Evolutionary conservation across 2,797 vertebrate genomes (phyloP), one percentile per base, ranked within the genome.

Genomic region (Antennarius maculatus): DNA sequence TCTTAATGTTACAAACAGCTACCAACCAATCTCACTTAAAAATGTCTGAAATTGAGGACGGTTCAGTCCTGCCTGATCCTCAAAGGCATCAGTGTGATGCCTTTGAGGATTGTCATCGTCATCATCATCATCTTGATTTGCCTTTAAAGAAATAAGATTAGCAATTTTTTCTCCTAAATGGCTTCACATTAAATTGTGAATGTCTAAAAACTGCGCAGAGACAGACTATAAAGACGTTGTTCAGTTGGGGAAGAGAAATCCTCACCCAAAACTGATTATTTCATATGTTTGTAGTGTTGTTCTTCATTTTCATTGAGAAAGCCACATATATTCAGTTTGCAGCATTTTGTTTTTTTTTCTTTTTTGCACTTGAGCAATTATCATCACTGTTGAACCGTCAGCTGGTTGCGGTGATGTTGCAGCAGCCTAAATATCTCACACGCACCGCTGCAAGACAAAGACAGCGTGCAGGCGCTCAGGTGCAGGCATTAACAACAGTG

Each of bases 401-500:
- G 49, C 11, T 11, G 42, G 54, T 56, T 23, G 54, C 37, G 9
- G 18, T 49, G 49, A 34, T 28, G 54, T 69, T 18, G 28, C 39
- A 3, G 68, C 64, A 65, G 53, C 14, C 53, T 39, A 4, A 80
- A 83, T 66, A 57, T 74, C 28, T 74, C 67, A 43, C 3, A 2
- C 45, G 45, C 27, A 0, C 47, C 17, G 54, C 45, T 12, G 46
- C 53, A 0, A 67, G 65, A 71, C 57, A 61, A 59, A 71, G 74
- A 69, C 59, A 37, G 52, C 66, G 47, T 41, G 55, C 73, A 74
- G 74, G 66, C 71, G 59, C 69, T 79, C 42, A 2, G 58, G 12
- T 76, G 23, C 53, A 57, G 69, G 76, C 74, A 83, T 83, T 85
- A 86, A 78, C 85, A 78, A 47, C 81, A 39, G 45, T 50, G 45